phyloP scores from a whole-genome alignment of 1,140 invertebrate genomes.

The Leptinotarsa texana region DNA sequence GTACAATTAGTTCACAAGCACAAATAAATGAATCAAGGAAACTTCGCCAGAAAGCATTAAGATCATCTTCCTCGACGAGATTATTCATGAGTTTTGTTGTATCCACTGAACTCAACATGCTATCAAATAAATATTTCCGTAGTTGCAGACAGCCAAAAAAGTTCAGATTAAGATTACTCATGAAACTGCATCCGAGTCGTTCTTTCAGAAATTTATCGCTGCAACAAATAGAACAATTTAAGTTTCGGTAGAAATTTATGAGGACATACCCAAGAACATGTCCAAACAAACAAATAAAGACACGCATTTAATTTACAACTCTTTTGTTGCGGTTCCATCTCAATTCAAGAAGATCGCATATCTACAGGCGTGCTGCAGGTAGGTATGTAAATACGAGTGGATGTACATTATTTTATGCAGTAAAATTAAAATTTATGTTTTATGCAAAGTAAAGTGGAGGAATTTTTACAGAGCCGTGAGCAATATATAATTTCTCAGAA shows the following conservation, averaged over 20 bases:
- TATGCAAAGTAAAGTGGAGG: not conserved
- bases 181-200: not conserved
- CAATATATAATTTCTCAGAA: too few species aligned
- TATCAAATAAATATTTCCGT: not conserved
- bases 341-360: conserved; percentile 5
- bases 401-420: not conserved
- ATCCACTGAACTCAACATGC: not conserved
- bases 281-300: conserved; percentile 4
- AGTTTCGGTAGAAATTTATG: not conserved
- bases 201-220: not conserved
- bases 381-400: not conserved
- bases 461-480: too few species aligned
- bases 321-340: conserved; percentile 2
- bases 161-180: not conserved
- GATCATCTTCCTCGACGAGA: too few species aligned
- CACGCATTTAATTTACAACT: conserved; percentile 6
- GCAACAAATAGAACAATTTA: not conserved
- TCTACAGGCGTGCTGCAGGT: not conserved
- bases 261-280: conserved; percentile 10
- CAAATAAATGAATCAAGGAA: too few species aligned
- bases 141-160: not conserved
- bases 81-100: too few species aligned
- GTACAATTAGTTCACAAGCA: too few species aligned
- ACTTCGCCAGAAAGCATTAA: too few species aligned
- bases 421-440: conserved; percentile 1